These are phyloP conservation scores for Grammomys surdaster DNA, from an alignment of 2,113 vertebrate genomes.

Conservation along the genomic window DNA sequence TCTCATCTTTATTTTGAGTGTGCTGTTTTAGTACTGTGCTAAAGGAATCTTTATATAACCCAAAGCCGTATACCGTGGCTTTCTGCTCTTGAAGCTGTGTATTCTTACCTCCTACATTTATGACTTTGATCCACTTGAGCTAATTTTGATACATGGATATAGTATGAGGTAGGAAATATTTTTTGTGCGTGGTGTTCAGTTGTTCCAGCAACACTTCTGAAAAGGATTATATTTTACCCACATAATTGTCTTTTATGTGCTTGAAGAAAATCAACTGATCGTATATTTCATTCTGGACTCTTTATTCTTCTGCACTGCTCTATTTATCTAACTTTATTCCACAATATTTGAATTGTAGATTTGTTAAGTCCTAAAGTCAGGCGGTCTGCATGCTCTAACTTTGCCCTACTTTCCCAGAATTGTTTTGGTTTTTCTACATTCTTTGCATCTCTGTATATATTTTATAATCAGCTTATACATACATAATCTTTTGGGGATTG, in stretches of 20 bases:
- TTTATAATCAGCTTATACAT: conserved; percentile 40
- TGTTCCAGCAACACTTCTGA: conserved; percentile 10
- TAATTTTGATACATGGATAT: neutral
- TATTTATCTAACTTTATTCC: neutral
- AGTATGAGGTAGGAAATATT: neutral
- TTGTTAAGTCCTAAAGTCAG: conserved; percentile 45
- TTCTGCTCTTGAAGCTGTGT: conserved; percentile 36
- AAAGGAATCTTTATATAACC: conserved; percentile 43
- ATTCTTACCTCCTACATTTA: conserved; percentile 10
- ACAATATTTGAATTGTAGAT: conserved; percentile 30
- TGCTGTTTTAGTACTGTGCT: neutral
- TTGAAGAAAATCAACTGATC: neutral
- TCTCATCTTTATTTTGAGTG: neutral
- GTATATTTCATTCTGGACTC: neutral
- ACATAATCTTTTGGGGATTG: neutral
- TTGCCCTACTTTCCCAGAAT: conserved; percentile 58
- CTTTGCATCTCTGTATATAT: conserved; percentile 47
- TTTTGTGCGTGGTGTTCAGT: neutral
- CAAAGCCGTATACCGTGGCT: neutral
- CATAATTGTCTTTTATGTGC: conserved; percentile 26
- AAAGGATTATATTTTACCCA: neutral
- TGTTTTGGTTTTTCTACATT: conserved; percentile 49
- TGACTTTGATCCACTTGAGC: conserved; percentile 17
- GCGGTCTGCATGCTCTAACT: neutral
- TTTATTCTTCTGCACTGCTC: neutral